Conservation (phyloP, 1,140 invertebrate genomes). For the Eriosoma lanigerum region DNA sequence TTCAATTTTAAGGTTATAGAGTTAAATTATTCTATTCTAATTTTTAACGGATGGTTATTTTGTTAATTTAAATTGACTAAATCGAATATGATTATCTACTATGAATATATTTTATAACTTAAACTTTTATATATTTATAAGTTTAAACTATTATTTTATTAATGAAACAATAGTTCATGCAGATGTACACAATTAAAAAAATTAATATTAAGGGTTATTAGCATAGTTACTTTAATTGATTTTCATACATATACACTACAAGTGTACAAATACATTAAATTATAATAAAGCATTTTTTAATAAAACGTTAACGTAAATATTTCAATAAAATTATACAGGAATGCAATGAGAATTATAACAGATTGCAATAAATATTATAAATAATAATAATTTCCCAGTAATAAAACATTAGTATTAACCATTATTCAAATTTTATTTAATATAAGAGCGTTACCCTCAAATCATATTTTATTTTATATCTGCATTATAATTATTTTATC, state of each 20-base stretch:
- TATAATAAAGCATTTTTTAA: background rate
- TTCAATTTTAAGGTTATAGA: no score
- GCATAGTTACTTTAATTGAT: background rate
- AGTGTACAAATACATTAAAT: background rate
- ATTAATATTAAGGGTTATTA: conserved; percentile 6
- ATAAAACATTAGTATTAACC: background rate
- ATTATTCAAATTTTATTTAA: conserved; percentile 10
- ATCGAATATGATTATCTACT: no score
- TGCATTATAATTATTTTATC: background rate
- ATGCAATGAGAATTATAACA: conserved; percentile 11
- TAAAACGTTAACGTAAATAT: conserved; percentile 17
- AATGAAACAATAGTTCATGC: no score
- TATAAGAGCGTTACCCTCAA: background rate
- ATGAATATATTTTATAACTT: no score
- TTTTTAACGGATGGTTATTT: no score
- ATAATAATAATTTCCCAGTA: conserved; percentile 11
- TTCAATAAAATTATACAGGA: conserved; percentile 17
- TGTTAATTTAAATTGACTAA: no score
- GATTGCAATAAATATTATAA: conserved; percentile 7
- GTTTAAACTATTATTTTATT: no score
- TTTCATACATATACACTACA: no score
- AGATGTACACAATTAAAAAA: no score
- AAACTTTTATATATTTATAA: no score
- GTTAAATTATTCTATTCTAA: no score
- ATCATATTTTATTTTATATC: conserved; percentile 3